Evolutionary conservation across 2,888 invertebrate genomes (phyloP), one percentile per base, ranked within the genome.

Genomic region (Drosophila anomalata): DNA sequence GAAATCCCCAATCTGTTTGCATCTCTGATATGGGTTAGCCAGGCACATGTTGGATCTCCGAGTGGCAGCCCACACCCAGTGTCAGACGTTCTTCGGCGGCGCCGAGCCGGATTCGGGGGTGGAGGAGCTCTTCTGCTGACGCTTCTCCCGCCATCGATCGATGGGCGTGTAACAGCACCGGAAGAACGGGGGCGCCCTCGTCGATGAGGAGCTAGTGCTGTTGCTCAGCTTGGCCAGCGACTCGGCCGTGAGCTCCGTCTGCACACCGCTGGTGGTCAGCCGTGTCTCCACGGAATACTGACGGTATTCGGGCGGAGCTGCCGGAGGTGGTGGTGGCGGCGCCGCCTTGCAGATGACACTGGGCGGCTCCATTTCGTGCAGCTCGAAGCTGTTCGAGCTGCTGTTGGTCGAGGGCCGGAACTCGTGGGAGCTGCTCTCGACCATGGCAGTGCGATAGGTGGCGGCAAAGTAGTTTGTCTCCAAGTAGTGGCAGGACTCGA

Each of bases 401-500:
- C 73, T 70, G 55, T 70, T 89, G 73, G 89, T 90, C 76, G 91
- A 91, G 66, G 89, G 91, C 52, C 91, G 89, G 76, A 91, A 91
- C 86, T 91, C 91, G 65, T 91, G 91, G 12, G 90, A 91, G 72
- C 88, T 87, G 77, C 90, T 90, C 81, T 90, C 90, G 83, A 90
- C 90, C 89, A 91, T 91, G 90, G 91, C 91, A 90, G 91, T 91
- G 90, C 90, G 90, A 81, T 91, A 91, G 77, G 88, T 90, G 82
- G 90, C 89, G 81, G 90, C 91, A 90, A 91, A 91, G 79, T 90
- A 90, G 84, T 91, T 91, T 80, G 91, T 91, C 89, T 91, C 91
- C 90, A 91, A 79, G 82, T 91, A 91, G 78, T 91, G 91, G 78
- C 91, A 90, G 84, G 91, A 91, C 75, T 91, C 90, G 79, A 91